Percentiles rank a stretch among this genome's conserved stretches.
Conservation (phyloP, 2,113 vertebrate species). For the Sander vitreus region DNA sequence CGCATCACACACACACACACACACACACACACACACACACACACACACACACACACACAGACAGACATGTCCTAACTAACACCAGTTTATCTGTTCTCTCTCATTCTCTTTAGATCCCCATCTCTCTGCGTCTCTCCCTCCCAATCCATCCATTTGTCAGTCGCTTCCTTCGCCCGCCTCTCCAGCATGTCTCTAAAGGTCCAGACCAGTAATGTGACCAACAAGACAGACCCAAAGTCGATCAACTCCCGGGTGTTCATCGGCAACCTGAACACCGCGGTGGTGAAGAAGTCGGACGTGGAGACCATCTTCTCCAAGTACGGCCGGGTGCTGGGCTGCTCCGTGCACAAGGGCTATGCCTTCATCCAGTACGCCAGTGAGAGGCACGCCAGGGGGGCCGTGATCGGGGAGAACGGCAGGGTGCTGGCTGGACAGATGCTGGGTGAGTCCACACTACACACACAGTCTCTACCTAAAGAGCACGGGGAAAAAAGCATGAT, state of each 20-base stretch:
- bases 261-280: conserved; percentile 95
- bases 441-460: conserved; percentile 82
- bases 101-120: conserved; percentile 13
- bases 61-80: conserved; percentile 19
- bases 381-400: conserved; percentile 91
- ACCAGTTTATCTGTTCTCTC: not conserved
- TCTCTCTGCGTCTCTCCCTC: conserved; percentile 8
- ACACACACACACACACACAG: too few species aligned
- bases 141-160: conserved; percentile 13
- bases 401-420: conserved; percentile 92
- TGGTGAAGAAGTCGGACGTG: conserved; percentile 95
- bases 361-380: conserved; percentile 95
- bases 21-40: too few species aligned
- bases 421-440: conserved; percentile 93
- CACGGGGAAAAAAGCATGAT: too few species aligned
- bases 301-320: conserved; percentile 96
- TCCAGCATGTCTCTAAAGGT: conserved; percentile 92
- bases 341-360: conserved; percentile 88
- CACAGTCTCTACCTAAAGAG: too few species aligned
- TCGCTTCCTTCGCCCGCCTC: not conserved
- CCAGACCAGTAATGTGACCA: conserved; percentile 95
- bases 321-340: conserved; percentile 92
- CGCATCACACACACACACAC: too few species aligned
- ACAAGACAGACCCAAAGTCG: conserved; percentile 97
- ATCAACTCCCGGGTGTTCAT: conserved; percentile 97